Conservation (phyloP, 2,797 vertebrate genomes). For the Prunella strophiata region DNA sequence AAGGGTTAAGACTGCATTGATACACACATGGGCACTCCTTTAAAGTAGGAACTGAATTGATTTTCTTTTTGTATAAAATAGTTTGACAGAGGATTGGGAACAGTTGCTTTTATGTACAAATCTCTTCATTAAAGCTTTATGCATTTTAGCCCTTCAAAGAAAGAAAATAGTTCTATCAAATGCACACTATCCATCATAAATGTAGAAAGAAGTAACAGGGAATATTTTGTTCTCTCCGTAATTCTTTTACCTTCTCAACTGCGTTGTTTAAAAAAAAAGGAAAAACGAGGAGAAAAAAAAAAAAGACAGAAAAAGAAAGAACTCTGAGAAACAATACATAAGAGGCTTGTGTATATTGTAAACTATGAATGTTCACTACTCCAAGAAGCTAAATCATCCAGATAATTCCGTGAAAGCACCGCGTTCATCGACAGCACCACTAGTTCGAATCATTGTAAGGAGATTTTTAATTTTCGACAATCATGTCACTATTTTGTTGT, state of each 20-base stretch:
- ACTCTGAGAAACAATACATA: conserved; percentile 70
- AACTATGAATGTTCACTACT: conserved; percentile 79
- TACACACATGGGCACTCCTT: conserved; percentile 73
- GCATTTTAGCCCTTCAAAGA: conserved; percentile 82
- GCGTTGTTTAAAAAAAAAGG: conserved; percentile 64
- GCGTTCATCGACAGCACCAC: conserved; percentile 82
- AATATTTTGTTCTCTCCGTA: conserved; percentile 73
- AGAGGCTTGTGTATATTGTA: conserved; percentile 83
- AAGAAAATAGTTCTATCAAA: conserved; percentile 77
- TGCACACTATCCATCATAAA: conserved; percentile 74
- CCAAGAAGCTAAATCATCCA: conserved; percentile 75
- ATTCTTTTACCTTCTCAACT: conserved; percentile 80
- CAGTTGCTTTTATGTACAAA: conserved; percentile 81
- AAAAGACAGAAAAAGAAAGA: conserved; percentile 11
- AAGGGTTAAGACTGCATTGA: conserved; percentile 72
- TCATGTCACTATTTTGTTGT: conserved; percentile 86
- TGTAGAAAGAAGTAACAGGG: conserved; percentile 76
- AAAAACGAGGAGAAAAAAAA: conserved; percentile 49
- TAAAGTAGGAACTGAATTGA: conserved; percentile 68
- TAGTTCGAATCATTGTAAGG: conserved; percentile 90
- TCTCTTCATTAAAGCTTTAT: conserved; percentile 78
- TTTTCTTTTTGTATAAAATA: conserved; percentile 77
- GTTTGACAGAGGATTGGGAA: conserved; percentile 78
- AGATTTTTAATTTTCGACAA: conserved; percentile 99
- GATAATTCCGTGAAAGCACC: conserved; percentile 69